These are phyloP conservation scores for Ladona fulva DNA, from an alignment of 1,140 invertebrate genomes.

Conservation along the genomic window DNA sequence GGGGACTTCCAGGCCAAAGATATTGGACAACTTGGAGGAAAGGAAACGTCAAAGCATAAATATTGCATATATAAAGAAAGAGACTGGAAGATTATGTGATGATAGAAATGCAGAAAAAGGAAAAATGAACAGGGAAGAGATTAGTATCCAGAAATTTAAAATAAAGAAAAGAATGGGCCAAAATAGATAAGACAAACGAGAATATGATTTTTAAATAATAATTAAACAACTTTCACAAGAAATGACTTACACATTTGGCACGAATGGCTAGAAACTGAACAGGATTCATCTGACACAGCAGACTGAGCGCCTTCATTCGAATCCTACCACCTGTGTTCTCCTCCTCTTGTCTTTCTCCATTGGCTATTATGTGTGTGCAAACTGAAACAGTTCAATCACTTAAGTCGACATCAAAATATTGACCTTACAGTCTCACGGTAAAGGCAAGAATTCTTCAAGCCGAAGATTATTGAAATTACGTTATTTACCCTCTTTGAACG, in stretches of 20 bases:
- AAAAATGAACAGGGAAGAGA: too few species aligned
- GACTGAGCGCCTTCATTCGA: conserved; percentile 60
- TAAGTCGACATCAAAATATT: too few species aligned
- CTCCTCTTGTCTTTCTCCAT: conserved; percentile 83
- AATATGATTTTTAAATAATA: neutral
- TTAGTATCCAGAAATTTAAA: too few species aligned
- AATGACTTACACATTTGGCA: conserved; percentile 56
- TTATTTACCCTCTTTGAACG: conserved; percentile 70
- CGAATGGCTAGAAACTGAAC: conserved; percentile 70
- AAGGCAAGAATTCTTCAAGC: neutral
- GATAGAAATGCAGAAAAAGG: too few species aligned
- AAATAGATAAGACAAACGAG: neutral
- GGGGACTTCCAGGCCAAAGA: too few species aligned
- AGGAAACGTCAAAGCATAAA: too few species aligned
- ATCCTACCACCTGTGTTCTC: conserved; percentile 58
- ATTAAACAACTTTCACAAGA: neutral
- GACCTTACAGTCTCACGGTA: too few species aligned
- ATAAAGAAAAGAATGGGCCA: neutral
- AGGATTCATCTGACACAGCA: conserved; percentile 85
- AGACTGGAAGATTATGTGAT: too few species aligned
- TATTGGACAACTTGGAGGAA: too few species aligned
- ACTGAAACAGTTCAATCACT: conserved; percentile 43
- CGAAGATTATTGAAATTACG: neutral
- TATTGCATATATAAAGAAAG: too few species aligned
- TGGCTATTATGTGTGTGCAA: conserved; percentile 70